Conservation (phyloP, 2,888 invertebrate species). For the Cantharis rustica region DNA sequence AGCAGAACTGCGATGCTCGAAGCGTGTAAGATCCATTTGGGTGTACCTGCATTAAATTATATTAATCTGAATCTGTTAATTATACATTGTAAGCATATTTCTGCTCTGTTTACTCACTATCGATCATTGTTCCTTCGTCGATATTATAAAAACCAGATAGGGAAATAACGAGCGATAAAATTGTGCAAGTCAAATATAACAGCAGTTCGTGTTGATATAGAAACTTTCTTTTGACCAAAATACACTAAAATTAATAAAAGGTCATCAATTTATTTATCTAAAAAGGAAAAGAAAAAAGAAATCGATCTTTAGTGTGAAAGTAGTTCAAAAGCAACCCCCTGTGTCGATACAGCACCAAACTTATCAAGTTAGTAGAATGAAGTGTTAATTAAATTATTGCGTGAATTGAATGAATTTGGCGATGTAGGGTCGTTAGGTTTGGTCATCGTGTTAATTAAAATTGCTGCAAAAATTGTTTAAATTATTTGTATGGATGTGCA, state of each 20-base stretch:
- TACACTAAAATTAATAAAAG: slow-evolving; percentile 39
- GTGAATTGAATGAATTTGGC: not conserved
- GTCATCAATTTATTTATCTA: not conserved
- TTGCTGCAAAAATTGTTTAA: not conserved
- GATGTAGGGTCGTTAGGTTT: not conserved
- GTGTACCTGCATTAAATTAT: slow-evolving; percentile 33
- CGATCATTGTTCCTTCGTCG: not conserved
- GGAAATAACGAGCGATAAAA: slow-evolving; percentile 21
- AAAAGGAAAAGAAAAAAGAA: not conserved
- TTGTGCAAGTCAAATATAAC: slow-evolving; percentile 51
- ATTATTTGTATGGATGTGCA: not conserved
- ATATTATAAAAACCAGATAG: not conserved
- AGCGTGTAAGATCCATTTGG: slow-evolving; percentile 53
- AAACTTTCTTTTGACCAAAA: slow-evolving; percentile 49
- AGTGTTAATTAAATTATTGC: not conserved
- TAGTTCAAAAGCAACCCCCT: not conserved
- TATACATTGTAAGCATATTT: not conserved
- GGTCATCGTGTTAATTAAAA: not conserved
- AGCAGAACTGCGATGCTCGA: slow-evolving; percentile 57
- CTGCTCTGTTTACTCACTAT: not conserved
- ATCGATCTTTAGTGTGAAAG: not conserved
- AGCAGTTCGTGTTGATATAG: slow-evolving; percentile 54
- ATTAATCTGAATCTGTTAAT: not conserved
- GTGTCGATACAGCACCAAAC: not conserved
- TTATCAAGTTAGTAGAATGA: not conserved